phyloP scores from a whole-genome alignment of 2,113 vertebrate species.

The Pimephales promelas region DNA sequence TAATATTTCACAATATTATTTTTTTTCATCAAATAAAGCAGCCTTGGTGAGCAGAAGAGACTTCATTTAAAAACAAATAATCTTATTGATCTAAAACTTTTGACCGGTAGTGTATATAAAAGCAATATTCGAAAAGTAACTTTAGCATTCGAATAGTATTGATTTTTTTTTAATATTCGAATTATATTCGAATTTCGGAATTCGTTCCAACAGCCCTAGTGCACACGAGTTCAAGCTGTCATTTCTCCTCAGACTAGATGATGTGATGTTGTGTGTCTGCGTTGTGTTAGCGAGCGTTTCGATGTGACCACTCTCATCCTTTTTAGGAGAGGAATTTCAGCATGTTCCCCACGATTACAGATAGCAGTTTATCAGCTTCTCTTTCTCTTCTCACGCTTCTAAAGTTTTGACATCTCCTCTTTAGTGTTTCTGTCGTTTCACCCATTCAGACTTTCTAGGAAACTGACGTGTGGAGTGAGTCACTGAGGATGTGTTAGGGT shows the following conservation, averaged over 20 bases:
- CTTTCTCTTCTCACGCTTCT: background rate
- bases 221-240: background rate
- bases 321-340: conserved; percentile 52
- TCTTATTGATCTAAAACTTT: too few species aligned
- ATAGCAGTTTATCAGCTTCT: conserved; percentile 37
- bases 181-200: too few species aligned
- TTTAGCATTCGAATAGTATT: too few species aligned
- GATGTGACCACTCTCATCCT: conserved; percentile 18
- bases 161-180: too few species aligned
- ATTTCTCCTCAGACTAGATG: background rate
- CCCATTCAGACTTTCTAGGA: background rate
- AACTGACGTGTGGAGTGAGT: background rate
- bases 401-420: background rate
- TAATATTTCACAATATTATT: too few species aligned
- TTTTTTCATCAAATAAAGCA: too few species aligned
- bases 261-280: background rate
- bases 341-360: conserved; percentile 28
- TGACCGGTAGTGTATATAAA: too few species aligned
- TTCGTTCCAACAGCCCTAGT: too few species aligned
- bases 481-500: conserved; percentile 25
- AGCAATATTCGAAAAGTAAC: too few species aligned
- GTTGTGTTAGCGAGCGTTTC: background rate
- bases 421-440: background rate
- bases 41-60: too few species aligned
- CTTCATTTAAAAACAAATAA: too few species aligned